phyloP scores from a whole-genome alignment of 64 coral and sea anemone species.

The Hydrozoanthus tunicans region DNA sequence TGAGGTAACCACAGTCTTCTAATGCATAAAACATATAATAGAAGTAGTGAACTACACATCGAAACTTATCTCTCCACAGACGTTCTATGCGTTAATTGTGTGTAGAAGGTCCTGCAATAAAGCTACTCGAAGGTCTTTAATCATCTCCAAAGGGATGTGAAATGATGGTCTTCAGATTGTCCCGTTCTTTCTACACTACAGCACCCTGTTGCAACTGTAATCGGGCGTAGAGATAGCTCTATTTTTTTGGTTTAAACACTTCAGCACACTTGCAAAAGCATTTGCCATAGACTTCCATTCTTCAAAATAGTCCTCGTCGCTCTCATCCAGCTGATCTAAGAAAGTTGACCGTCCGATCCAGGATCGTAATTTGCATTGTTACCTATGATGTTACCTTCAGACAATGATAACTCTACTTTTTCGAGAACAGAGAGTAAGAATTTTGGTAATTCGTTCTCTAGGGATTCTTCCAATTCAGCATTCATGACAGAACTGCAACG shows the following conservation, averaged over 20 bases:
- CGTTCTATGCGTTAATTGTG: too few relatives aligned
- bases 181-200: conserved; percentile 6
- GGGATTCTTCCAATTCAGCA: not conserved
- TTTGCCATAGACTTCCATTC: conserved; percentile 17
- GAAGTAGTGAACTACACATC: too few relatives aligned
- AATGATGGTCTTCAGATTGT: not conserved
- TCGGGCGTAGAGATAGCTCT: conserved; percentile 4
- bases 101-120: too few relatives aligned
- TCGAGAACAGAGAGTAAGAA: conserved; percentile 4
- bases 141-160: conserved; percentile 3
- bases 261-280: not conserved
- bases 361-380: not conserved
- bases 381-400: not conserved
- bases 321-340: not conserved
- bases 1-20: too few relatives aligned
- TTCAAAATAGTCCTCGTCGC: not conserved
- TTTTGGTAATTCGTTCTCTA: conserved; percentile 14
- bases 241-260: not conserved
- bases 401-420: not conserved
- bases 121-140: not conserved
- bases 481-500: not conserved
- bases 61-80: too few relatives aligned
- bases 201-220: conserved; percentile 1
- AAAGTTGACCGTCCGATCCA: too few relatives aligned
- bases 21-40: too few relatives aligned